Percentiles rank a stretch among this genome's conserved stretches.
These are phyloP conservation scores for Phyllotis vaccarum DNA, from an alignment of 2,797 vertebrate species.

Conservation along the genomic window DNA sequence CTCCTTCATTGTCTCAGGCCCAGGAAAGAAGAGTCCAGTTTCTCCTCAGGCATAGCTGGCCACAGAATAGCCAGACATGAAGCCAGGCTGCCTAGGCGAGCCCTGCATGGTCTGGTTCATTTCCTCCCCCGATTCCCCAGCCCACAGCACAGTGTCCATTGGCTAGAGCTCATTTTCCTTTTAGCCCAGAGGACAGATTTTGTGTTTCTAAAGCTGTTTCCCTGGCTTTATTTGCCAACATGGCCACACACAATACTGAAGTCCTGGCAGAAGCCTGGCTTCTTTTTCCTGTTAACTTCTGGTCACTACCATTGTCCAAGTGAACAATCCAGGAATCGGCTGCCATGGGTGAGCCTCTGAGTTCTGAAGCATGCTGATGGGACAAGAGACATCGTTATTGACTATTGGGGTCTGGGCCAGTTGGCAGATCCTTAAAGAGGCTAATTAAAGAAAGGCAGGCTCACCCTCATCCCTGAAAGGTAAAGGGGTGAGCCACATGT, in stretches of 20 bases:
- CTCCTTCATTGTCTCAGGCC: not conserved
- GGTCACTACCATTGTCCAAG: not conserved
- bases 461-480: not conserved
- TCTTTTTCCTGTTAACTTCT: constrained; percentile 17
- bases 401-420: not conserved
- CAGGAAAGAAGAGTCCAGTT: not conserved
- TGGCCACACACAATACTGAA: not conserved
- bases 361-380: not conserved
- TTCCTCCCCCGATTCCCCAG: too few species aligned
- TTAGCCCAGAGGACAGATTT: constrained; percentile 2
- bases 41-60: not conserved
- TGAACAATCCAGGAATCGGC: constrained; percentile 11
- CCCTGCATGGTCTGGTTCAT: not conserved
- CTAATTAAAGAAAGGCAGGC: not conserved
- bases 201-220: constrained; percentile 47
- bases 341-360: not conserved
- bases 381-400: not conserved
- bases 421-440: not conserved
- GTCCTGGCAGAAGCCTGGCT: not conserved
- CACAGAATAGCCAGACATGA: rapidly evolving
- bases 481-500: not conserved
- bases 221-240: constrained; percentile 3
- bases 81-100: not conserved
- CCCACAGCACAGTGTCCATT: rapidly evolving
- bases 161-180: not conserved